Percentiles rank a stretch among this genome's conserved stretches.
These are phyloP conservation scores for Meloe dianella DNA, from an alignment of 2,888 invertebrate species.

Conservation along the genomic window DNA sequence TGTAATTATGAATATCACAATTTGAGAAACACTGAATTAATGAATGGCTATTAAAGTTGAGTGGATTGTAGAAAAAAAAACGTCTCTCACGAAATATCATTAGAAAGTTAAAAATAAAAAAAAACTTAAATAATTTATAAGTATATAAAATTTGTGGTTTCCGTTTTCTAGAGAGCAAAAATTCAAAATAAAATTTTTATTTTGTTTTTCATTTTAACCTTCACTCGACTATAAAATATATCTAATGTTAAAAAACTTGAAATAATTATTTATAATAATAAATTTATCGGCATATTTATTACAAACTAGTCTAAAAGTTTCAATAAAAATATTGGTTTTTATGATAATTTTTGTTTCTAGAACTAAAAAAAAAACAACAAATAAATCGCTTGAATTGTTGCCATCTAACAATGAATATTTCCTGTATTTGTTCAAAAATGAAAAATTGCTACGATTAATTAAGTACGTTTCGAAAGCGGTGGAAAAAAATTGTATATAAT, in stretches of 20 bases:
- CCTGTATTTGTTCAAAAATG: conserved; percentile 3
- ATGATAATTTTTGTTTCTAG: too few species aligned
- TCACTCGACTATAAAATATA: not conserved
- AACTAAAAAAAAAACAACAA: not conserved
- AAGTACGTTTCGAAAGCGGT: not conserved
- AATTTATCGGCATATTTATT: not conserved
- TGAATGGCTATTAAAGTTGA: not conserved
- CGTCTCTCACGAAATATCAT: not conserved
- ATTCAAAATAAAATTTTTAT: not conserved
- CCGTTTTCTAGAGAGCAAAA: conserved; percentile 1
- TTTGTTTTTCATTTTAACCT: not conserved
- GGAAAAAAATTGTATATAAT: not conserved
- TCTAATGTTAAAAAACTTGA: not conserved
- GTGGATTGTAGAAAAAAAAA: not conserved
- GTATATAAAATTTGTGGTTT: not conserved
- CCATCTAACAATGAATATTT: not conserved
- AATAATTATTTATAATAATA: not conserved
- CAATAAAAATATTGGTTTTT: too few species aligned
- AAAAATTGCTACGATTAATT: conserved; percentile 1
- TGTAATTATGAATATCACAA: too few species aligned
- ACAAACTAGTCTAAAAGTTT: not conserved
- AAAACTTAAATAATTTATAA: not conserved
- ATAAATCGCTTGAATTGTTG: not conserved
- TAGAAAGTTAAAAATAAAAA: not conserved
- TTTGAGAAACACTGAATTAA: not conserved